Conservation (phyloP, 53 echinoderm and acorn worm genomes). For the Antedon mediterranea region DNA sequence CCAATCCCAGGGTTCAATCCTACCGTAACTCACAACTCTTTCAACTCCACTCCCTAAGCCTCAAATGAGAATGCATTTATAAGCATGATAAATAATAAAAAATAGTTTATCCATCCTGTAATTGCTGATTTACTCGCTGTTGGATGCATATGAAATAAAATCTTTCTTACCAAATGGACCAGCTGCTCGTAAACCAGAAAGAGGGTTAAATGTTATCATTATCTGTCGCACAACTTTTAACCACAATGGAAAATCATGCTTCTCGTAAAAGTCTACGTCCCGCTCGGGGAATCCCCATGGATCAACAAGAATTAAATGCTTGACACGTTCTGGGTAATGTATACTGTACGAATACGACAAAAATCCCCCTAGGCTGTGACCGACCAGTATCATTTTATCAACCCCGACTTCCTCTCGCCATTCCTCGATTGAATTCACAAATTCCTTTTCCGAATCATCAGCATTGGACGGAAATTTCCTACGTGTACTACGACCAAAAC, state of each 20-base stretch:
- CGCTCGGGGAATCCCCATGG: slow-evolving; percentile 70
- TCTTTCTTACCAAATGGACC: slow-evolving; percentile 68
- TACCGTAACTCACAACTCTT: no score
- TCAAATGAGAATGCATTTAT: no score
- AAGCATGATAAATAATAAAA: no score
- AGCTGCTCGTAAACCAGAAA: slow-evolving; percentile 70
- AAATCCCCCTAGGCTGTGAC: slow-evolving; percentile 90
- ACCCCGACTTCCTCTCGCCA: slow-evolving; percentile 73
- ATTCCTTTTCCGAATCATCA: slow-evolving; percentile 60
- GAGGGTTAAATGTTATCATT: slow-evolving; percentile 55
- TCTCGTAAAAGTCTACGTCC: not conserved
- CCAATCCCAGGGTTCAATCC: no score
- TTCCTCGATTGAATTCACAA: slow-evolving; percentile 66
- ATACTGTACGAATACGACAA: slow-evolving; percentile 59
- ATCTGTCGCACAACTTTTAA: slow-evolving; percentile 43
- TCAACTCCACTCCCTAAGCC: no score
- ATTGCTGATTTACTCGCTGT: no score
- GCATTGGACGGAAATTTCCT: slow-evolving; percentile 36
- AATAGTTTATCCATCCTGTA: no score
- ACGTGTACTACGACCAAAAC: slow-evolving; percentile 78
- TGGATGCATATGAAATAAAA: no score
- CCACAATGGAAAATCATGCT: slow-evolving; percentile 52
- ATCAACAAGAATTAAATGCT: slow-evolving; percentile 72
- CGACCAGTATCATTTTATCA: slow-evolving; percentile 77
- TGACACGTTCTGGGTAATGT: slow-evolving; percentile 55